Conservation (phyloP, 2,797 vertebrate genomes). For the Sebastes melanostomus region DNA sequence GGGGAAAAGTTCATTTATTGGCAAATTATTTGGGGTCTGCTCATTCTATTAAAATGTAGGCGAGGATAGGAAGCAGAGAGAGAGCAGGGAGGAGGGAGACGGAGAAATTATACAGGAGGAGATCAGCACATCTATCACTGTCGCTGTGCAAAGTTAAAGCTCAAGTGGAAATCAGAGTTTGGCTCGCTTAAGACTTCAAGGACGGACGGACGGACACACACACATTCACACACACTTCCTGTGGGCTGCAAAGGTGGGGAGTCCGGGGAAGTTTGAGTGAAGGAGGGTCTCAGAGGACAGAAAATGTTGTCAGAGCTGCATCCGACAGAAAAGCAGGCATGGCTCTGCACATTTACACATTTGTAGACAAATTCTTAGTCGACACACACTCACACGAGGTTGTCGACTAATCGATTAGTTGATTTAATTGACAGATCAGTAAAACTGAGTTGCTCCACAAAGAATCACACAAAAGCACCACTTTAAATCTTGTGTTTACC, state of each 20-base stretch:
- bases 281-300: neutral
- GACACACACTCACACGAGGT: no score
- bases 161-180: constrained; percentile 56
- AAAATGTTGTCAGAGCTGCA: neutral
- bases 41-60: constrained; percentile 32
- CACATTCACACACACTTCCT: neutral
- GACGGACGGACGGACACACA: constrained; percentile 23
- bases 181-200: constrained; percentile 66
- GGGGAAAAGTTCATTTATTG: constrained; percentile 37
- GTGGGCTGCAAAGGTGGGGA: neutral
- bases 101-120: constrained; percentile 42
- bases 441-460: no score
- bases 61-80: neutral
- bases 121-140: constrained; percentile 76
- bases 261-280: neutral
- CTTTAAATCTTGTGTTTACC: no score
- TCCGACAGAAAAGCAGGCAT: neutral
- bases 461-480: no score
- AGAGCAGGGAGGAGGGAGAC: neutral
- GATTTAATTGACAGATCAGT: no score
- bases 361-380: neutral
- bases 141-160: constrained; percentile 58
- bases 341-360: neutral
- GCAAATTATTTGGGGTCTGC: constrained; percentile 24
- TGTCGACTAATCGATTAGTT: no score